Conservation (phyloP, 2,797 vertebrate genomes). For the Lepidocolaptes lacrymiger region DNA sequence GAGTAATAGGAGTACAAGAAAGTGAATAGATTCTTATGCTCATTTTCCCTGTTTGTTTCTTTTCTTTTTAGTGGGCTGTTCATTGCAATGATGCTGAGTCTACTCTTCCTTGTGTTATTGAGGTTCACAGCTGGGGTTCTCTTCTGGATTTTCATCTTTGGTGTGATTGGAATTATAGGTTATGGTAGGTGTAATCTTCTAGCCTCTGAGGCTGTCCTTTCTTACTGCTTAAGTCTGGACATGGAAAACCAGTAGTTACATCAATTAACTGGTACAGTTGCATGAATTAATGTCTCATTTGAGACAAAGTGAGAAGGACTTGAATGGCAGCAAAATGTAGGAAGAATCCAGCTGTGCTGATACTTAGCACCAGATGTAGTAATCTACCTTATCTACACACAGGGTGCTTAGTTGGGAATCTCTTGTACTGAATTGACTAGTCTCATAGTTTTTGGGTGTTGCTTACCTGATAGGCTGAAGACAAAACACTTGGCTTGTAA, state of each 20-base stretch:
- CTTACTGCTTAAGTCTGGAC: not conserved
- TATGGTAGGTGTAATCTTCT: constrained; percentile 82
- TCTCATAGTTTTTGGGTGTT: not conserved
- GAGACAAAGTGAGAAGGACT: not conserved
- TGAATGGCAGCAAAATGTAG: not conserved
- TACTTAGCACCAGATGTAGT: not conserved
- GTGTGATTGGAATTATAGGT: constrained; percentile 84
- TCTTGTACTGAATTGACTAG: not conserved
- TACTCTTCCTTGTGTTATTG: constrained; percentile 90
- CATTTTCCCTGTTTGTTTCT: not conserved
- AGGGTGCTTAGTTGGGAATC: not conserved
- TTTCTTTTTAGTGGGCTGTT: constrained; percentile 83
- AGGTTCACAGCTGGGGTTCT: constrained; percentile 89
- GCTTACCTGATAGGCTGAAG: not conserved
- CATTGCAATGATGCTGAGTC: constrained; percentile 90
- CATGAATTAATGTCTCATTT: not conserved
- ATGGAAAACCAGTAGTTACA: not conserved
- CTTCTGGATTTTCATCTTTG: constrained; percentile 90
- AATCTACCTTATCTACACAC: not conserved
- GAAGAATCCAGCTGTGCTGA: not conserved
- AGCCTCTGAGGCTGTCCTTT: not conserved
- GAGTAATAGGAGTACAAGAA: not conserved
- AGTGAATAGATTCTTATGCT: not conserved
- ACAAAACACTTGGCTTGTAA: not conserved
- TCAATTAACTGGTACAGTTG: not conserved